phyloP scores from a whole-genome alignment of 2,888 invertebrate species.

The Meganola albula region DNA sequence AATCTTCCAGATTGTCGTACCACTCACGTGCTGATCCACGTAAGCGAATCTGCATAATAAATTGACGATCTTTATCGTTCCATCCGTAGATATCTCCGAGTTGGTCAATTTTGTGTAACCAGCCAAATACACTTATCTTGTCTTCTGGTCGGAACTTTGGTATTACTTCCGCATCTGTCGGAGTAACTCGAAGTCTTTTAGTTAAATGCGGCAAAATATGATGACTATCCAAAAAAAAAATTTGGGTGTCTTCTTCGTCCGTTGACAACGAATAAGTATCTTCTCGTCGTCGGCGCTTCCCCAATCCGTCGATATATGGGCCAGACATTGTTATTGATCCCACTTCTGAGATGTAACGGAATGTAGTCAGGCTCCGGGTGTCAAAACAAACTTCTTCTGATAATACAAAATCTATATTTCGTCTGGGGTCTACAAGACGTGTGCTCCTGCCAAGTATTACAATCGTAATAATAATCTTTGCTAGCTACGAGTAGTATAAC shows the following conservation, averaged over 20 bases:
- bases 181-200: background rate
- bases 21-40: slow-evolving; percentile 25
- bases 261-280: background rate
- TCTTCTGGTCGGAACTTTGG: slow-evolving; percentile 23
- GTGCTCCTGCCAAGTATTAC: too few species aligned
- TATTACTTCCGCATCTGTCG: slow-evolving; percentile 15
- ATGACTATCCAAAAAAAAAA: background rate
- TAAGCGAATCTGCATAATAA: slow-evolving; percentile 25
- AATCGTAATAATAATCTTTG: too few species aligned
- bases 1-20: slow-evolving; percentile 25
- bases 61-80: slow-evolving; percentile 13
- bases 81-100: slow-evolving; percentile 30
- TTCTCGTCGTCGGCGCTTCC: background rate
- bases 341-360: too few species aligned
- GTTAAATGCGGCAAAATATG: background rate
- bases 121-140: slow-evolving; percentile 15
- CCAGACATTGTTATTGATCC: background rate
- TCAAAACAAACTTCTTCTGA: too few species aligned
- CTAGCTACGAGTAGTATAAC: too few species aligned
- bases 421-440: too few species aligned
- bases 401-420: too few species aligned
- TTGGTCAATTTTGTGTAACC: slow-evolving; percentile 32
- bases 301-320: background rate
- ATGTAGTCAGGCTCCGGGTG: too few species aligned
- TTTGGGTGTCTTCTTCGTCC: background rate